Evolutionary conservation across 2,113 vertebrate genomes (phyloP).

Genomic region (Ageneiosus marmoratus): DNA sequence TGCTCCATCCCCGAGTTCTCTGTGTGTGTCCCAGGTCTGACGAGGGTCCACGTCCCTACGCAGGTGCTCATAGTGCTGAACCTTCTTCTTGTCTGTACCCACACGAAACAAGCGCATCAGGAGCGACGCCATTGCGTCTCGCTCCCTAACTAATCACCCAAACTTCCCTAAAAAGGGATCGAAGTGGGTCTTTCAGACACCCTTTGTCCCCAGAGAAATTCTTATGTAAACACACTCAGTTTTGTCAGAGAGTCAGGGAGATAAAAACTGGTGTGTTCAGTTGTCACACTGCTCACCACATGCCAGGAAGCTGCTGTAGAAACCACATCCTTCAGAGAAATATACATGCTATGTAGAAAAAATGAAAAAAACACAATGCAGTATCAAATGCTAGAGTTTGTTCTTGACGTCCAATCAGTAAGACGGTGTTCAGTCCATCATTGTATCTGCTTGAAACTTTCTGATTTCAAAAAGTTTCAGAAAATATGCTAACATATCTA

Average conservation of each 20-base stretch:
- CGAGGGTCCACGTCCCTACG: conserved; percentile 60
- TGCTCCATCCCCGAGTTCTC: conserved; percentile 69
- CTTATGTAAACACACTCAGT: not conserved
- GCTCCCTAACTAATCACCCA: not conserved
- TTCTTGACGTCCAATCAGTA: not conserved
- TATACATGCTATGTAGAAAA: not conserved
- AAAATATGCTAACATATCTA: not conserved
- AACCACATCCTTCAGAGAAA: conserved; percentile 58
- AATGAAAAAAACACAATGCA: not conserved
- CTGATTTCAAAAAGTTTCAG: not conserved
- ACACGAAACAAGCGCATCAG: conserved; percentile 65
- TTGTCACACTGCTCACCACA: not conserved
- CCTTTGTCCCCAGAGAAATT: not conserved
- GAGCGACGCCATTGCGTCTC: conserved; percentile 64
- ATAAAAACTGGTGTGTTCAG: not conserved
- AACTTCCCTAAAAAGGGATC: not conserved
- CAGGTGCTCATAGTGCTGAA: conserved; percentile 52
- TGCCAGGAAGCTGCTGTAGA: conserved; percentile 55
- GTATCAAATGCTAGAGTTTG: not conserved
- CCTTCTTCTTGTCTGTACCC: conserved; percentile 62
- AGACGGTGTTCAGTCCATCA: not conserved
- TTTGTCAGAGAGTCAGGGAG: not conserved
- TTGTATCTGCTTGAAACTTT: not conserved
- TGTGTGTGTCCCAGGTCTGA: conserved; percentile 61
- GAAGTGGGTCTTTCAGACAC: not conserved